These are phyloP conservation scores for Cryptotis parvus DNA, from an alignment of 2,113 vertebrate genomes.

Conservation along the genomic window DNA sequence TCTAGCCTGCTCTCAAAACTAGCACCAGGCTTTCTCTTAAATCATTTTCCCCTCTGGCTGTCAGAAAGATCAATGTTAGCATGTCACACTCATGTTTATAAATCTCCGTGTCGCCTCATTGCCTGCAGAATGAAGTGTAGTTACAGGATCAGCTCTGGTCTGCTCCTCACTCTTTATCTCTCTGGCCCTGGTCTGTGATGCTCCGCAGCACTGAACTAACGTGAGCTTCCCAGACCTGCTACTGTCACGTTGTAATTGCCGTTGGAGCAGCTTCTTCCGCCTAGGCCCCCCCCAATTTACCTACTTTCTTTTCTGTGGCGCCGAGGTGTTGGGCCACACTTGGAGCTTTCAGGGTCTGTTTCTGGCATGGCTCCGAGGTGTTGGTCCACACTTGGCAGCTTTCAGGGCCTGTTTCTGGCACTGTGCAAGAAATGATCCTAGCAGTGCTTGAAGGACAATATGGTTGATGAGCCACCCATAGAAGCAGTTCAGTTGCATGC, in stretches of 20 bases:
- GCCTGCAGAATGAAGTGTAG: neutral
- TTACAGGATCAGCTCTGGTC: neutral
- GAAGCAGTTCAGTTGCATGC: no score
- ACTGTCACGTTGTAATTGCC: neutral
- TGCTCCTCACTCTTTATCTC: neutral
- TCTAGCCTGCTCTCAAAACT: neutral
- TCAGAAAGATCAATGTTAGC: neutral
- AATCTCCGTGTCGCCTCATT: neutral
- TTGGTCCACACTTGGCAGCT: no score
- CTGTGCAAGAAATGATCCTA: no score
- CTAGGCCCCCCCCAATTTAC: neutral
- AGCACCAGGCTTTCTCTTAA: rapidly evolving
- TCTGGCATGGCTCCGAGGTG: no score
- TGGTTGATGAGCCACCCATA: no score
- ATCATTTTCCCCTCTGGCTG: neutral
- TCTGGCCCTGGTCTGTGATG: neutral
- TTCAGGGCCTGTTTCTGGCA: no score
- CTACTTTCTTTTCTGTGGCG: neutral
- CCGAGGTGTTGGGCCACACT: no score
- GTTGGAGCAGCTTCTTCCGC: neutral
- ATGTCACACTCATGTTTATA: neutral
- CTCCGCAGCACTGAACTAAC: neutral
- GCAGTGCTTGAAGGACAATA: no score
- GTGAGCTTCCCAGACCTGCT: neutral
- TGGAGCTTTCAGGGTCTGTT: no score